These are phyloP conservation scores for Epinephelus moara DNA, from an alignment of 2,113 vertebrate genomes.

Conservation along the genomic window DNA sequence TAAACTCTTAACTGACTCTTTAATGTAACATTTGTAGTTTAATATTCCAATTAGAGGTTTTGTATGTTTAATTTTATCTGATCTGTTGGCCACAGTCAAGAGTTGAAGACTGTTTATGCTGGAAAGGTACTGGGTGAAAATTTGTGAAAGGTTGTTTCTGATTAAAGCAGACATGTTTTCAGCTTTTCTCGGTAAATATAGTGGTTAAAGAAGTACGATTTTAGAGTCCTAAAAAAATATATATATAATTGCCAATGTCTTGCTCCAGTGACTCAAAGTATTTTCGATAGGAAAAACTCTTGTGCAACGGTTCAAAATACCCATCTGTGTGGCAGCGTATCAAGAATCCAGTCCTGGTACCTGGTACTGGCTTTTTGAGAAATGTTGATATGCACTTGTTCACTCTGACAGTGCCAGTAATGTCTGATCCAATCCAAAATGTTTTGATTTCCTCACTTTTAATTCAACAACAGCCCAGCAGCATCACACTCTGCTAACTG, in stretches of 20 bases:
- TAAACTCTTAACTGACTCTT: slow-evolving; percentile 1
- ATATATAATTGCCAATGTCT: not conserved
- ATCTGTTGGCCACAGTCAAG: not conserved
- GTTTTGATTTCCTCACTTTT: not conserved
- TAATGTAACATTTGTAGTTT: not conserved
- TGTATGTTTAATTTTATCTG: not conserved
- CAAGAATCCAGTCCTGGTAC: not conserved
- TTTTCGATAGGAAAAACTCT: not conserved
- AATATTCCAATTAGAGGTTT: not conserved
- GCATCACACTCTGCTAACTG: not conserved
- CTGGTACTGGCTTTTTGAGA: not conserved
- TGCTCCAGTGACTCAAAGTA: slow-evolving; percentile 3
- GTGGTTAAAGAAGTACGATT: not conserved
- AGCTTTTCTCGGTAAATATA: not conserved
- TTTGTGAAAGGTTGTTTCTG: not conserved
- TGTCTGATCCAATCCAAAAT: not conserved
- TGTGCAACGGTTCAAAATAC: slow-evolving; percentile 16
- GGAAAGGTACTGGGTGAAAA: not conserved
- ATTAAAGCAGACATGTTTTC: not conserved
- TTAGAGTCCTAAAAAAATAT: not conserved
- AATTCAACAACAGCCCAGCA: not conserved
- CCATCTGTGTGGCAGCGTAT: not conserved
- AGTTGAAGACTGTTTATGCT: not conserved
- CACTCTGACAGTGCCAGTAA: not conserved
- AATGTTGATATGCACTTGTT: slow-evolving; percentile 3